Evolutionary conservation across 2,113 vertebrate genomes (phyloP), one percentile per base, ranked within the genome.

Genomic region (Phylloscopus whistleri): DNA sequence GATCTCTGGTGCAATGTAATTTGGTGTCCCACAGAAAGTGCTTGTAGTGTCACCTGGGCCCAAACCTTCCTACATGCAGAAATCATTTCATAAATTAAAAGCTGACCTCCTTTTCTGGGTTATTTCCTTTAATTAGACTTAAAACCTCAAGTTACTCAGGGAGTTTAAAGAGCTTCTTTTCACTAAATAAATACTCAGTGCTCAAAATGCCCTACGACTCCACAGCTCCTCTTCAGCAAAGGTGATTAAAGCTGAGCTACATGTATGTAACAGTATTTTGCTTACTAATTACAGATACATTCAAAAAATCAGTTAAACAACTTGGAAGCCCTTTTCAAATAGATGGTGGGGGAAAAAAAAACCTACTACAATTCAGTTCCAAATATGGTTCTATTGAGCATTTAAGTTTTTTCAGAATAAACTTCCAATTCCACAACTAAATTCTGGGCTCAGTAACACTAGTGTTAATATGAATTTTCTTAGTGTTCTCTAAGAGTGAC

Each of bases 1-100:
- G 95, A 99, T 99, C 96, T 99, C 99, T 0, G 99, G 99, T 53
- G 99, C 99, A 15, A 99, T 99, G 90, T 99, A 99, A 97, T 99
- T 99, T 17, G 99, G 99, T 33, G 99, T 99, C 79, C 99, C 99
- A 83, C 99, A 99, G 97, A 99, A 99, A 55, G 99, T 99, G 97
- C 99, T 99, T 24, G 99, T 99, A 30, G 99, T 99, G 97, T 99
- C 99, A 4, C 99, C 99, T 5, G 99, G 99, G 97, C 99, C 98
- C 96, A 99, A 98, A 64, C 99, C 99, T 98, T 99, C 99, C 99
- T 99, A 90, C 18, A 46, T 27, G 76, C 87, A 95, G 64, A 97
- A 66, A 94, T 15, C 17, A 89, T n/a, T 63, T 27, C 11, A 73
- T 1, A 63, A 77, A 75, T 96, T 68, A 87, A 86, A 81, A 92